Evolutionary conservation across 2,113 vertebrate species (phyloP), one percentile per base, ranked within the genome.

Genomic region (Pomatostomus ruficeps): DNA sequence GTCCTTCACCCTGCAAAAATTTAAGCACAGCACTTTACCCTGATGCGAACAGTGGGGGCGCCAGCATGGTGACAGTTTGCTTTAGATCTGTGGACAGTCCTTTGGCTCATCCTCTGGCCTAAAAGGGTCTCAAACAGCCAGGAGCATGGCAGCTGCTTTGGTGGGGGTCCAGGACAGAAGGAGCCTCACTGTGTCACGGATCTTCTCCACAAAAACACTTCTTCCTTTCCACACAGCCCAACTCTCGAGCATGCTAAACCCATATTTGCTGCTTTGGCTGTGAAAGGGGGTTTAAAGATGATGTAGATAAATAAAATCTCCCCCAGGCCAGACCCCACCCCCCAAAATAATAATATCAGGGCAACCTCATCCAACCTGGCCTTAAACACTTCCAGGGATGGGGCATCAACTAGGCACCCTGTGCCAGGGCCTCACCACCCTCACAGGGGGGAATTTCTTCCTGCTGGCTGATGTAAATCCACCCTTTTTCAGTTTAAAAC

Each of bases 261-360:
- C 9, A 5, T 62, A 33, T 48, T 80, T 80, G 26, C 20, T 29
- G 10, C 2, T 75, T 58, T 3, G 2, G 6, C 14, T 62, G 29
- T 36, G 10, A 33, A 59, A 73, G 43, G 4, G 20, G 2, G 1
- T 46, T 86, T 78, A 48, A 43, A 81, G 22, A 35, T 55, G 55
- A 7, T 67, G 10, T 3, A 48, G 48, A 31, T 21, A 36, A 81
- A 80, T 43, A 40, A 81, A 84, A 55, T 13, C 2, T 0, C 5
- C 12, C 12, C 31, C 14, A 68, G 24, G 20, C 10, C 24, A 36
- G 45, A 65, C 0, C 5, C 1, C 8, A 59, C 23, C 1, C 1
- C 1, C 5, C 28, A 6, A 25, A 85, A 58, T 1, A 68, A 7
- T 21, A 55, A 9, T 20, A 11, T n/a, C 29, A 74, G 7, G 21